Conservation (phyloP, 2,113 vertebrate genomes). For the Chiloscyllium plagiosum region DNA sequence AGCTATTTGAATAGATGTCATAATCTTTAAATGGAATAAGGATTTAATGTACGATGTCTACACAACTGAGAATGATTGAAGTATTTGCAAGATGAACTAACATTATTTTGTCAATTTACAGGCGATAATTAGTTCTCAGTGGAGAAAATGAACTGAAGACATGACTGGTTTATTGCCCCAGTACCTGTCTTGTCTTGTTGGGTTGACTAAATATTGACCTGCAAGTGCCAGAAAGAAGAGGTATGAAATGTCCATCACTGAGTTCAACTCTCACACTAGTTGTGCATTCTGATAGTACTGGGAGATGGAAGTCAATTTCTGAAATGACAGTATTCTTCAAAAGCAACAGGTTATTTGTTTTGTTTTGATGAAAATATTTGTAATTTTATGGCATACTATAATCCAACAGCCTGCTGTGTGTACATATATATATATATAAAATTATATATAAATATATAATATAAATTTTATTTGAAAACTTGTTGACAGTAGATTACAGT, state of each 20-base stretch:
- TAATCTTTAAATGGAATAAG: not conserved
- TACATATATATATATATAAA: conserved; percentile 6
- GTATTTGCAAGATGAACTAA: not conserved
- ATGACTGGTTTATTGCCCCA: not conserved
- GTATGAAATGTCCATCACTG: not conserved
- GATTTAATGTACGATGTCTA: not conserved
- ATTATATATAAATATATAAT: conserved; percentile 34
- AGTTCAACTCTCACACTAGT: not conserved
- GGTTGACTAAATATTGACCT: not conserved
- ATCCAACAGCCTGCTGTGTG: conserved; percentile 25
- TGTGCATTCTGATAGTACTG: conserved; percentile 8
- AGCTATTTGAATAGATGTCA: not conserved
- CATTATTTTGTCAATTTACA: not conserved
- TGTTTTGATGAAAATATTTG: conserved; percentile 36
- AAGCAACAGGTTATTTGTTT: conserved; percentile 27
- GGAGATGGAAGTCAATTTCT: not conserved
- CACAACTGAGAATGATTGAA: not conserved
- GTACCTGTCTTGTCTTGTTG: not conserved
- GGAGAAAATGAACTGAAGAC: not conserved
- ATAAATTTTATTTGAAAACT: conserved; percentile 36
- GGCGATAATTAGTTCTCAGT: not conserved
- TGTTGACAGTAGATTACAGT: conserved; percentile 29
- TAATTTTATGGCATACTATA: conserved; percentile 30
- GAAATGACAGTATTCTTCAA: conserved; percentile 35
- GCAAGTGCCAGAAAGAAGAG: not conserved